Percentiles rank a stretch among this genome's conserved stretches.
These are phyloP conservation scores for Hydrophis major DNA, from an alignment of 2,797 vertebrate species.

Conservation along the genomic window DNA sequence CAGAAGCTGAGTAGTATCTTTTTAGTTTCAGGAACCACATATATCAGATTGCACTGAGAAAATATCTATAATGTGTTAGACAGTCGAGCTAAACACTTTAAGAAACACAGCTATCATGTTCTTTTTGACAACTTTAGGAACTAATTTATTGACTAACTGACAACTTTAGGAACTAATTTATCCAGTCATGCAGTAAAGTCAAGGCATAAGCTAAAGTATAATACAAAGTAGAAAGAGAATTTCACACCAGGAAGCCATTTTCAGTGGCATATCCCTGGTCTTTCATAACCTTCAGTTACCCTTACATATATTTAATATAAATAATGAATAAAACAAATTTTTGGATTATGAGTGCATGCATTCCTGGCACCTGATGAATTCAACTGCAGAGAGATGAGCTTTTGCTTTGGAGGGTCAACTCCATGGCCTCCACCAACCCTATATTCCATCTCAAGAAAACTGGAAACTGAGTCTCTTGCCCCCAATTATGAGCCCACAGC, in stretches of 20 bases:
- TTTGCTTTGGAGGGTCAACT: fast-evolving
- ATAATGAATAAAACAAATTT: neutral
- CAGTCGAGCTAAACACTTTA: neutral
- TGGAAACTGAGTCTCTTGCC: neutral
- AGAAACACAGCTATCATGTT: neutral
- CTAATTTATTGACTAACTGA: neutral
- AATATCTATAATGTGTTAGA: neutral
- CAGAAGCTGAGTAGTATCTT: neutral
- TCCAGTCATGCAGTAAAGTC: neutral
- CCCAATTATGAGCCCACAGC: constrained; percentile 28
- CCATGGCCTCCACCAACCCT: neutral
- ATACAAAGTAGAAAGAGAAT: neutral
- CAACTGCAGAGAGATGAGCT: neutral
- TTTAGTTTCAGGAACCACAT: neutral
- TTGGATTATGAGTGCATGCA: neutral
- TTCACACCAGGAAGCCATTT: neutral
- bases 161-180: neutral
- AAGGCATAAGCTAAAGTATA: neutral
- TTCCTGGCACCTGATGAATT: neutral
- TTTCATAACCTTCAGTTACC: neutral
- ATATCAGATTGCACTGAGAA: neutral
- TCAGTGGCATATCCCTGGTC: neutral
- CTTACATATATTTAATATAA: neutral
- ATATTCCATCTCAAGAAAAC: neutral
- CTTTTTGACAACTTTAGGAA: neutral